Conservation (phyloP, 2,113 vertebrate genomes). For the Platycercus adscitus region DNA sequence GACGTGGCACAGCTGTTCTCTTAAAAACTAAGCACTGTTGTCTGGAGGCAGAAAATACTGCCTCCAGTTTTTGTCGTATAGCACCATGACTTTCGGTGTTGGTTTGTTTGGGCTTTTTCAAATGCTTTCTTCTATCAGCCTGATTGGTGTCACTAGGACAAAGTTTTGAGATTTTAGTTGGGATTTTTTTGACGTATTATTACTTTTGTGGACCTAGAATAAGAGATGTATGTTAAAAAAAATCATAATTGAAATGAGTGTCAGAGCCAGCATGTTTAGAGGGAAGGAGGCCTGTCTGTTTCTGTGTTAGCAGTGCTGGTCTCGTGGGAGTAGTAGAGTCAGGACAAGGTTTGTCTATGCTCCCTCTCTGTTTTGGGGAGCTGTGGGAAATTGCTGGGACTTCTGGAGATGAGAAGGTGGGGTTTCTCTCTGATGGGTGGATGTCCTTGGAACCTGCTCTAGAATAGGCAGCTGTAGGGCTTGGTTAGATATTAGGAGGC, state of each 20-base stretch:
- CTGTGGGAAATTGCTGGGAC: background rate
- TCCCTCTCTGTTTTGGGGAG: background rate
- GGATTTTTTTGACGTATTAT: background rate
- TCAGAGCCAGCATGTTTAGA: background rate
- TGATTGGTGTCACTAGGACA: background rate
- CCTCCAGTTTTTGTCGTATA: background rate
- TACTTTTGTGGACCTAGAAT: background rate
- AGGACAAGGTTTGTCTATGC: background rate
- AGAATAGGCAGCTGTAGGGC: rapidly evolving
- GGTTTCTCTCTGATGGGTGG: background rate
- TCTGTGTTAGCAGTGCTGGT: background rate
- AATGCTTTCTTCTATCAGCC: background rate
- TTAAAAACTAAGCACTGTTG: background rate
- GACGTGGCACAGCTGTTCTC: rapidly evolving
- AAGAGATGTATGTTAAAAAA: background rate
- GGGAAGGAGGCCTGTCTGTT: background rate
- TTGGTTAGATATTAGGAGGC: background rate
- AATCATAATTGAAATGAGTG: background rate
- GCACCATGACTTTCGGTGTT: background rate
- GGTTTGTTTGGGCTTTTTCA: background rate
- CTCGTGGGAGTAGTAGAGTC: background rate
- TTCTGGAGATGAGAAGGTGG: background rate
- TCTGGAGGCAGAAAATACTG: background rate
- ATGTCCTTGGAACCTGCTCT: background rate
- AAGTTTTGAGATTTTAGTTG: background rate